Conservation (phyloP, 2,888 invertebrate species). For the Stenodera caucasica region DNA sequence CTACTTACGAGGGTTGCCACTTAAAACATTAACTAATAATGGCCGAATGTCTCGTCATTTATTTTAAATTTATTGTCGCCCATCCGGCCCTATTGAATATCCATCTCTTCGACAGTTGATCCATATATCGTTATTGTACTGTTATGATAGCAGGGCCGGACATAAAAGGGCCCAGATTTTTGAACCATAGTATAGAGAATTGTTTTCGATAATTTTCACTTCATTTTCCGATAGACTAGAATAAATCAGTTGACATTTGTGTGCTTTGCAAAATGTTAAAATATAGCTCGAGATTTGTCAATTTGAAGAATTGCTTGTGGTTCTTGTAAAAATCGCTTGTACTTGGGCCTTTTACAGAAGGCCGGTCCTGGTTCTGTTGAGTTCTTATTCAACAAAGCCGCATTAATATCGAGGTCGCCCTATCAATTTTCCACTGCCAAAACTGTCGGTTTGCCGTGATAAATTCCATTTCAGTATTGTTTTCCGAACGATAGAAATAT, state of each 20-base stretch:
- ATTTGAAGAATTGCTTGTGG: too few species aligned
- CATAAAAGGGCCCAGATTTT: too few species aligned
- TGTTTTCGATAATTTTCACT: too few species aligned
- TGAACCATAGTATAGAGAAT: too few species aligned
- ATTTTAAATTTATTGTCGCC: slow-evolving; percentile 7
- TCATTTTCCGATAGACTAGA: too few species aligned
- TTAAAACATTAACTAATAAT: slow-evolving; percentile 26
- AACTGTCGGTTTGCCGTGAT: slow-evolving; percentile 46
- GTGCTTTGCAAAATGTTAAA: too few species aligned
- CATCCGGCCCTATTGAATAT: neutral
- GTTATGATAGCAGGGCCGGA: too few species aligned
- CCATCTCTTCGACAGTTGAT: neutral
- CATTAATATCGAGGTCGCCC: slow-evolving; percentile 38
- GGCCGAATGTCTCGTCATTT: slow-evolving; percentile 8
- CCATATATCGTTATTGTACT: neutral
- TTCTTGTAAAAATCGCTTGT: too few species aligned
- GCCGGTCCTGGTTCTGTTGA: slow-evolving; percentile 20
- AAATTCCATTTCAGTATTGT: slow-evolving; percentile 49
- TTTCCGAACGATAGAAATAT: slow-evolving; percentile 47
- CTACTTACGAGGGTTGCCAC: slow-evolving; percentile 18
- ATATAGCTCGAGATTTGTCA: too few species aligned
- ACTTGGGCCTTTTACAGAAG: too few species aligned
- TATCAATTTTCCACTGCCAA: slow-evolving; percentile 48
- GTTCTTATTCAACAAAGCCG: slow-evolving; percentile 27
- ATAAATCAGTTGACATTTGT: too few species aligned